Base-by-base conservation (phyloP, 2,113 vertebrate genomes). In the Eleginops maclovinus region DNA sequence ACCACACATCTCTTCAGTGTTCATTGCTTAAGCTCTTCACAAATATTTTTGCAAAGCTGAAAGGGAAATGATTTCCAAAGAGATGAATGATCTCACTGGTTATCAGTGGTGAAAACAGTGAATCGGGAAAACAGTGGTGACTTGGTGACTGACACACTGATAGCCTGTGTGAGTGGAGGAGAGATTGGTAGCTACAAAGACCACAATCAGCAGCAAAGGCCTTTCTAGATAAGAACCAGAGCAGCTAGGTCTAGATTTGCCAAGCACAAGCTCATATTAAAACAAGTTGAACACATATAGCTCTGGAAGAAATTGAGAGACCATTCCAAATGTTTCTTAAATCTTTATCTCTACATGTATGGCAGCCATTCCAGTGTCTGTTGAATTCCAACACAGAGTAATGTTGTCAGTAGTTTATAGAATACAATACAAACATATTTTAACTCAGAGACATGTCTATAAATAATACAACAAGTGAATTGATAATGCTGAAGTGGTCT, bases 191-290 rank as follows among this genome's bases (percentile, higher is more conserved):
- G 79, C 65, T 64, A 41, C n/a, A 71, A 81, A 76, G 28, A 41
- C 72, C 55, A n/a, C 65, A 75, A 71, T 84, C 76, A 24, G 55
- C 70, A 77, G 28, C 50, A 77, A 77, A 79, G 73, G 71, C 60
- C 67, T 86, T 31, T 76, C 17, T 43, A 66, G 88, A 90, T 87
- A 84, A 79, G 40, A 64, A 36, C 0, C 0, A 41, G 47, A 66
- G 62, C 1, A 60, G 26, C 31, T 36, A 31, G 31, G 31, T 31
- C 31, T 31, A 31, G 31, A 1, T 7, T 31, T 7, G 31, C 31
- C 31, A 7, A 36, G 31, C 31, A 36, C 7, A 36, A 36, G 31
- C 31, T 36, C 31, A 36, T 36, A 36, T 36, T 36, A 36, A 36
- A 36, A 7, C 31, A 36, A 36, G 7, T 36, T 36, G 1, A 36